Conservation (phyloP, 2,888 invertebrate genomes). For the Drosophila maculinotata region DNA sequence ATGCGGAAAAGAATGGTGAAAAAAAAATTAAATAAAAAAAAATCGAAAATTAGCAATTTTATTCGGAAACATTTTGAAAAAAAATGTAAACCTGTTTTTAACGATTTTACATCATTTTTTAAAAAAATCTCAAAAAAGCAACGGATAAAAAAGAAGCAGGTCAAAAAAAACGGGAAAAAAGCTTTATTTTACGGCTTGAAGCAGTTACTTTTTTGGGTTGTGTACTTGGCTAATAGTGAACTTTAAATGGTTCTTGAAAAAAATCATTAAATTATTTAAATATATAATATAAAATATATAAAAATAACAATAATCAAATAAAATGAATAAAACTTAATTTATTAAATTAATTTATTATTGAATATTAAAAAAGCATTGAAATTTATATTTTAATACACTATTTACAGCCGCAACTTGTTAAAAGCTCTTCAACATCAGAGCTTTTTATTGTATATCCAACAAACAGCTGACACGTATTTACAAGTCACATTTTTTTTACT, state of each 20-base stretch:
- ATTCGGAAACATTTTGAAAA: too few species aligned
- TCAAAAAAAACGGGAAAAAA: too few species aligned
- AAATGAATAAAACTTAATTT: not conserved
- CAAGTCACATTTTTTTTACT: not conserved
- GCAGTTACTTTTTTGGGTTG: not conserved
- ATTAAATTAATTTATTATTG: not conserved
- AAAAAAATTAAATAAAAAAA: too few species aligned
- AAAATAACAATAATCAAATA: not conserved
- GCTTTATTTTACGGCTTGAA: not conserved
- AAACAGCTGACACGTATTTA: slow-evolving; percentile 17
- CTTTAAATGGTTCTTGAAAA: not conserved
- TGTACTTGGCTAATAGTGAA: not conserved
- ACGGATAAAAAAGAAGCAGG: too few species aligned
- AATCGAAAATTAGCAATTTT: too few species aligned
- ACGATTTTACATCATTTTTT: too few species aligned
- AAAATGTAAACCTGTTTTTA: too few species aligned
- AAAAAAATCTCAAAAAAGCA: too few species aligned
- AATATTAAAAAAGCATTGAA: too few species aligned
- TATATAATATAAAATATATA: too few species aligned
- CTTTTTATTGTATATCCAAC: slow-evolving; percentile 2
- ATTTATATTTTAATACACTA: not conserved
- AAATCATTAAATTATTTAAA: too few species aligned
- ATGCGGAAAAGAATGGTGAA: too few species aligned
- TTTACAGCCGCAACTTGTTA: not conserved
- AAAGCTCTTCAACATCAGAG: slow-evolving; percentile 8